Evolutionary conservation across 1,140 invertebrate genomes (phyloP), one percentile per base, ranked within the genome.

Genomic region (Alviniconcha marisindica): DNA sequence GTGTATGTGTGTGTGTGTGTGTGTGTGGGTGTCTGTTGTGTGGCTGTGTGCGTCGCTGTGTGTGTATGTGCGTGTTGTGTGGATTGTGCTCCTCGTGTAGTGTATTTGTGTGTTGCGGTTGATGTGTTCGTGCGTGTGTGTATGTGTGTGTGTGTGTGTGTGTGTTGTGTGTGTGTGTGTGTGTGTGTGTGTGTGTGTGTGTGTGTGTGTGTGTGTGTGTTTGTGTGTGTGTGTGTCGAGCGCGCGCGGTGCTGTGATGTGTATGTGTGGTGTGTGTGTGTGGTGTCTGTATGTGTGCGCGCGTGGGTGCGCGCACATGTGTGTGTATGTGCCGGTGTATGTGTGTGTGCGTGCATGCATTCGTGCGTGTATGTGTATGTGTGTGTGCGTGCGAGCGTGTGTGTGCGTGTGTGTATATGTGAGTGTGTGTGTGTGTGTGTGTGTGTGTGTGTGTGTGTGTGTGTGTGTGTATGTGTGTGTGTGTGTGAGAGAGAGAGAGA

Each of bases 361-460:
- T 24, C 5, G 0, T 0, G 21, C 2, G 5, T 24, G 14, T 60
- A n/a, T 5, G 12, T 18, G 21, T n/a, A n/a, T 18, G 21, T n/a
- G 5, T 24, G 54, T 60, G 5, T 5, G 28, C 21, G 28, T 56
- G n/a, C 3, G n/a, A 24, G 56, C 24, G 10, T 60, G 56, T 60
- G 56, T 60, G 21, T n/a, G 56, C 28, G 56, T 60, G 56, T 60
- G 56, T 60, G 56, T 60, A n/a, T 60, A n/a, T 60, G 56, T 60
- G 56, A 24, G 56, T 60, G 56, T 60, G 56, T 60, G 56, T 60
- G 56, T 60, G 56, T 60, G 56, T 60, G 56, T 60, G 56, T 60
- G 56, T 60, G 56, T 60, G 56, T 60, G 56, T 60, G 56, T 60
- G 56, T 60, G 56, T 60, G 56, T 60, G 56, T 60, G 56, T 60